Percentiles rank a stretch among this genome's conserved stretches.
These are phyloP conservation scores for Odocoileus virginianus DNA, from an alignment of 2,113 vertebrate species.

Conservation along the genomic window DNA sequence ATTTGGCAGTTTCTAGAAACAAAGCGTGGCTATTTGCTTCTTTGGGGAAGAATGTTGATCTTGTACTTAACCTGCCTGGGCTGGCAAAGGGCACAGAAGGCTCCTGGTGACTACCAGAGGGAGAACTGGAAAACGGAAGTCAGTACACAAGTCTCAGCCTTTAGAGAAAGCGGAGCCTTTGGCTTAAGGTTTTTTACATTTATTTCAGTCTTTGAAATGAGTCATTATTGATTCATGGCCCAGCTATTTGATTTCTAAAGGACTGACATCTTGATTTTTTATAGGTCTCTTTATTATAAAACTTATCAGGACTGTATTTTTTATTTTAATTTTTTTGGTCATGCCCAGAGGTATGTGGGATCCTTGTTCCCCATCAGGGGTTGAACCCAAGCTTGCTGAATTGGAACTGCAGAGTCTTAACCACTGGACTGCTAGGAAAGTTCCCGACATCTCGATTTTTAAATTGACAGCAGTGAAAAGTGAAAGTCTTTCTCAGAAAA, in stretches of 20 bases:
- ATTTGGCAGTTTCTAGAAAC: background rate
- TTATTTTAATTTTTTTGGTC: background rate
- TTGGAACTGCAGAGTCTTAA: background rate
- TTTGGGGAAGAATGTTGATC: background rate
- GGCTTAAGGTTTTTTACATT: background rate
- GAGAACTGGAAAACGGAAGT: background rate
- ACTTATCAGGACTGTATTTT: background rate
- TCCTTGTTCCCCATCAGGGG: background rate
- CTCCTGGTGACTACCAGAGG: background rate
- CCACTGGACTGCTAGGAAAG: background rate
- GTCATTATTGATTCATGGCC: background rate
- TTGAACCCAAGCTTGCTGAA: background rate
- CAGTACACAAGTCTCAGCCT: background rate
- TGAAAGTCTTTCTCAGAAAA: background rate
- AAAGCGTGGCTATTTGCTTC: background rate
- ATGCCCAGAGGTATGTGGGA: background rate
- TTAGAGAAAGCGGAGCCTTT: background rate
- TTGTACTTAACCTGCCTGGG: background rate
- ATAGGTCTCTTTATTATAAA: background rate
- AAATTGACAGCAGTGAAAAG: background rate
- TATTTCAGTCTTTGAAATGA: conserved; percentile 11
- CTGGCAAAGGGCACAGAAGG: background rate
- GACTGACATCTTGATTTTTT: background rate
- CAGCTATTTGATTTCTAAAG: background rate
- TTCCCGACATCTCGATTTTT: background rate